Percentiles rank a stretch among this genome's conserved stretches.
phyloP scores from a whole-genome alignment of 2,888 invertebrate species.

The Coleophora flavipennella region DNA sequence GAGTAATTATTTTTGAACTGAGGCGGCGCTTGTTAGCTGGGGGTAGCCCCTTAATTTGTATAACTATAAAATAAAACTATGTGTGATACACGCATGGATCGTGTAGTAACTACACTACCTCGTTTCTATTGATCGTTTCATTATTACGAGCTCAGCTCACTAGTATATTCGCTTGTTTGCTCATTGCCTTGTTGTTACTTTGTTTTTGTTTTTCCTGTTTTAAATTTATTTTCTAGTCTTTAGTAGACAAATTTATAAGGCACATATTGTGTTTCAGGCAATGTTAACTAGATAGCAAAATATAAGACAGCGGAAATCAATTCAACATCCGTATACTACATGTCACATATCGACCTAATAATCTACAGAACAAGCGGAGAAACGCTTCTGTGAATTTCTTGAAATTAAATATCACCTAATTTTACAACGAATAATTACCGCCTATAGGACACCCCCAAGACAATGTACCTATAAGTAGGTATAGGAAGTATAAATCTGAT shows the following conservation, averaged over 20 bases:
- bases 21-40: no score
- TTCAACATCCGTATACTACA: slow-evolving; percentile 44
- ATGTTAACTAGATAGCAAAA: no score
- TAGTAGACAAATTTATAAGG: slow-evolving; percentile 41
- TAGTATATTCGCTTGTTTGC: slow-evolving; percentile 52
- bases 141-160: slow-evolving; percentile 59
- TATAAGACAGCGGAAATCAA: slow-evolving; percentile 32
- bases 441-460: no score
- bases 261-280: slow-evolving; percentile 15
- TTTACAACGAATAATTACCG: slow-evolving; percentile 4
- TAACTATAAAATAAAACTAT: slow-evolving; percentile 20
- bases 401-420: slow-evolving; percentile 25
- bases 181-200: slow-evolving; percentile 48
- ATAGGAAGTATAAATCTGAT: neutral
- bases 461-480: no score
- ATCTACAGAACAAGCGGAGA: slow-evolving; percentile 32
- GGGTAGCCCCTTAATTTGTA: no score
- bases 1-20: no score
- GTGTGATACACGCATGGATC: slow-evolving; percentile 53
- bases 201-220: slow-evolving; percentile 30
- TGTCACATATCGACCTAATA: slow-evolving; percentile 49
- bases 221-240: slow-evolving; percentile 41
- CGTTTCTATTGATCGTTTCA: slow-evolving; percentile 45
- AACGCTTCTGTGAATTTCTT: slow-evolving; percentile 26
- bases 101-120: slow-evolving; percentile 70